Evolutionary conservation across 2,797 vertebrate genomes (phyloP).

Genomic region (Hybognathus amarus): DNA sequence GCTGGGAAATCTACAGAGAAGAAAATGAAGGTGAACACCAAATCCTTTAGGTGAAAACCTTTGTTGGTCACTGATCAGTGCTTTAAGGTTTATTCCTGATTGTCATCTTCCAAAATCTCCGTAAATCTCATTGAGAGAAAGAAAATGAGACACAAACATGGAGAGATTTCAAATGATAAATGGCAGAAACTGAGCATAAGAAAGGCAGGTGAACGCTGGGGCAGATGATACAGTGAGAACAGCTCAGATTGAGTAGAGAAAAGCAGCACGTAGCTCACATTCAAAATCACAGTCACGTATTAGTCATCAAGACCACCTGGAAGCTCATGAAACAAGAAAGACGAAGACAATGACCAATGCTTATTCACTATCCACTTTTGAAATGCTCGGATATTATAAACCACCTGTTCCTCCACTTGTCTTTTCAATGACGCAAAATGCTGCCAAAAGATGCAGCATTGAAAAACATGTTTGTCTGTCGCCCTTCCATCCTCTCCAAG

Average conservation of each 20-base stretch:
- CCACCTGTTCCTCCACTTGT: constrained; percentile 44
- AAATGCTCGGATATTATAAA: constrained; percentile 17
- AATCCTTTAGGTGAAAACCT: constrained; percentile 16
- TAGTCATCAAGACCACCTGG: constrained; percentile 56
- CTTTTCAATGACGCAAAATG: constrained; percentile 38
- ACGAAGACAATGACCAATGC: constrained; percentile 29
- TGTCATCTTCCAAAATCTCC: constrained; percentile 1
- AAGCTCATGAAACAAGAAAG: constrained; percentile 25
- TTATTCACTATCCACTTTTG: constrained; percentile 48
- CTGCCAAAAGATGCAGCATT: constrained; percentile 21
- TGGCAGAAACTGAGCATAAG: neutral
- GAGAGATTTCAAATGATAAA: constrained; percentile 34
- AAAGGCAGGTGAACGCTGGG: constrained; percentile 59
- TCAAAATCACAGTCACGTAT: constrained; percentile 44
- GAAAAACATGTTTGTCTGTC: constrained; percentile 47
- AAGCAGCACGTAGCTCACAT: constrained; percentile 67
- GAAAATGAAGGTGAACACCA: neutral
- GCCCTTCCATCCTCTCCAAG: constrained; percentile 40
- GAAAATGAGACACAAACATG: constrained; percentile 26
- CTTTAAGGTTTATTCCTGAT: constrained; percentile 14
- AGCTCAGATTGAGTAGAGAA: constrained; percentile 57
- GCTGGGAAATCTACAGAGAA: constrained; percentile 9
- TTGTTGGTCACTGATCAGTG: constrained; percentile 9
- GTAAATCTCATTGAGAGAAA: constrained; percentile 2
- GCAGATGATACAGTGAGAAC: constrained; percentile 59